phyloP scores from a whole-genome alignment of 2,888 invertebrate species.

The Caprella mutica region DNA sequence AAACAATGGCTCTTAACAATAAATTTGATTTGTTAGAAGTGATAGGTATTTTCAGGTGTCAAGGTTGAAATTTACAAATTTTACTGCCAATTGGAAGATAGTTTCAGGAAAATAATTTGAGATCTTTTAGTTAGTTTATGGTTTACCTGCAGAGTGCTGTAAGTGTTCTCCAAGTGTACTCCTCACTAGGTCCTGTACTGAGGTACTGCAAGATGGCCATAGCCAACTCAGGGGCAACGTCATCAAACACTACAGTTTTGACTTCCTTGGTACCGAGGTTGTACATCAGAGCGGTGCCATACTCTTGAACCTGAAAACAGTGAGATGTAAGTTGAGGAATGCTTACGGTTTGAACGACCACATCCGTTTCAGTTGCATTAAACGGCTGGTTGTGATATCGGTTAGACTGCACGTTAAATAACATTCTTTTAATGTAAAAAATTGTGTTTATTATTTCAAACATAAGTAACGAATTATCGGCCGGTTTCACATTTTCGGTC shows the following conservation, averaged over 20 bases:
- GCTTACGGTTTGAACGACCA: too few relatives aligned
- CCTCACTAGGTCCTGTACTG: constrained; percentile 60
- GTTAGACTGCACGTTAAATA: too few relatives aligned
- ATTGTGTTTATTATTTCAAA: too few relatives aligned
- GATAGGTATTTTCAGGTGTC: too few relatives aligned
- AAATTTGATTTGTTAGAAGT: too few relatives aligned
- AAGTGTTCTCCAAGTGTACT: constrained; percentile 64
- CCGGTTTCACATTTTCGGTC: too few relatives aligned
- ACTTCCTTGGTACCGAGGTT: constrained; percentile 92
- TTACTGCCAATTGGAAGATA: background rate
- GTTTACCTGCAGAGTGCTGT: constrained; percentile 50
- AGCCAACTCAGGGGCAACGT: constrained; percentile 78
- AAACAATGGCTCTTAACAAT: too few relatives aligned
- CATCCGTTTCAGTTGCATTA: too few relatives aligned
- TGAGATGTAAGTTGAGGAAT: too few relatives aligned
- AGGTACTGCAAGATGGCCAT: constrained; percentile 85
- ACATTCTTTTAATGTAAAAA: too few relatives aligned
- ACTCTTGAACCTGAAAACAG: constrained; percentile 58
- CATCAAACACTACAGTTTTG: constrained; percentile 93
- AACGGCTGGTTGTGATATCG: too few relatives aligned
- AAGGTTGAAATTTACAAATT: background rate
- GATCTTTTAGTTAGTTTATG: background rate
- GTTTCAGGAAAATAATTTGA: background rate
- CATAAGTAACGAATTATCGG: too few relatives aligned
- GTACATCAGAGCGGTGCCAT: constrained; percentile 74